Evolutionary conservation across 2,113 vertebrate species (phyloP).

Genomic region (Gallinago media): DNA sequence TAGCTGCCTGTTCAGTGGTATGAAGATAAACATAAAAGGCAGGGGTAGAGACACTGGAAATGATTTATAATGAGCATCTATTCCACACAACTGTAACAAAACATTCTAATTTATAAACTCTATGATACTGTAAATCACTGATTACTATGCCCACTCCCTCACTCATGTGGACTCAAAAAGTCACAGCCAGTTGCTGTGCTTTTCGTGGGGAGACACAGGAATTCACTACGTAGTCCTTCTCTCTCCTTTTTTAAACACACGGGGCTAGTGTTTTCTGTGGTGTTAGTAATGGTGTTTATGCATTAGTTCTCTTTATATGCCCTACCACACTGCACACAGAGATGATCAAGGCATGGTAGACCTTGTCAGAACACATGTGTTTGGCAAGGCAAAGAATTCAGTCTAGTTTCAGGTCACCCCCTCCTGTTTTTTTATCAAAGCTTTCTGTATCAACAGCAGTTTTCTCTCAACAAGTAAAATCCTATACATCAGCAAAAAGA

Average conservation of each 20-base stretch:
- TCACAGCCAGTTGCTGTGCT: neutral
- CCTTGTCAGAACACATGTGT: neutral
- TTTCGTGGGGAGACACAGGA: neutral
- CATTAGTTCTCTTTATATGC: neutral
- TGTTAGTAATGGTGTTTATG: neutral
- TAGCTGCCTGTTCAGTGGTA: neutral
- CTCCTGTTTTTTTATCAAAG: neutral
- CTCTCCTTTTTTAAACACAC: neutral
- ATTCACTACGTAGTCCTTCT: neutral
- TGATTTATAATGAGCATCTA: neutral
- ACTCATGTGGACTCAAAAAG: neutral
- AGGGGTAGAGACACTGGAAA: neutral
- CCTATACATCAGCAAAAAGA: neutral
- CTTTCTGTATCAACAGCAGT: neutral
- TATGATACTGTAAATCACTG: neutral
- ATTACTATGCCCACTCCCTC: fast-evolving
- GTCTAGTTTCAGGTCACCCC: neutral
- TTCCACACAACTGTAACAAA: neutral
- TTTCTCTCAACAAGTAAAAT: neutral
- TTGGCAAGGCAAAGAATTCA: neutral
- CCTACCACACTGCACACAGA: neutral
- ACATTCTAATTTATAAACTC: neutral
- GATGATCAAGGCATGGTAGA: neutral
- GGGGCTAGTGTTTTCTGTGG: neutral
- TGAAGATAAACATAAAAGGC: neutral